Evolutionary conservation across 1,140 invertebrate genomes (phyloP), one percentile per base, ranked within the genome.

Genomic region (Brachionus paranguensis): DNA sequence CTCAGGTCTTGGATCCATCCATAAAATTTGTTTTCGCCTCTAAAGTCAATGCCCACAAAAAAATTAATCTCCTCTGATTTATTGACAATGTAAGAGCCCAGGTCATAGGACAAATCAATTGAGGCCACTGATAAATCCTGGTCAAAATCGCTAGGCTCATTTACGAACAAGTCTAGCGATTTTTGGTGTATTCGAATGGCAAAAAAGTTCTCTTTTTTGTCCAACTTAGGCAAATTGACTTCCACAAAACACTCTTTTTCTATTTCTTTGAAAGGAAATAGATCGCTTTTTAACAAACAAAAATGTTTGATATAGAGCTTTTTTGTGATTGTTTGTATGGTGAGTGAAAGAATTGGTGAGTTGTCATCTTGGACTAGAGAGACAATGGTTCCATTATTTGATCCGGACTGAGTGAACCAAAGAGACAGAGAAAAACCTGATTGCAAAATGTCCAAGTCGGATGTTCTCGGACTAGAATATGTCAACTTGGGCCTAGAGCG

Each of bases 1-100:
- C 37, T 43, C 17, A 68, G n/a, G 5, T 81, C 78, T 20, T 81
- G 78, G 6, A 81, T 81, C 78, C 78, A 81, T 29, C 78, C 78
- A 14, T 11, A 64, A 10, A 64, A 81, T 14, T 43, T 60, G 20
- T 24, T 64, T 4, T 64, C 37, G 37, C 76, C 50, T 17, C 64
- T 29, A 1, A 60, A 81, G 12, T 81, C 53, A 27, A 55, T 64
- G 24, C 78, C 78, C 7, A 81, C 53, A 24, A 64, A 64, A 81
- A 81, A 81, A 47, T 81, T 81, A 24, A 81, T 64, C 24, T 64
- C 64, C 8, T 68, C 37, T 11, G 78, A 60, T 64, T 81, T 81
- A 12, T 81, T 60, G n/a, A 64, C 33, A 3, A 81, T 27, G 41
- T 64, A 81, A 12, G 53, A 37, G 5, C 78, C 78, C 3, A 81